phyloP scores from a whole-genome alignment of 2,888 invertebrate species.

The Hoplodrina ambigua region DNA sequence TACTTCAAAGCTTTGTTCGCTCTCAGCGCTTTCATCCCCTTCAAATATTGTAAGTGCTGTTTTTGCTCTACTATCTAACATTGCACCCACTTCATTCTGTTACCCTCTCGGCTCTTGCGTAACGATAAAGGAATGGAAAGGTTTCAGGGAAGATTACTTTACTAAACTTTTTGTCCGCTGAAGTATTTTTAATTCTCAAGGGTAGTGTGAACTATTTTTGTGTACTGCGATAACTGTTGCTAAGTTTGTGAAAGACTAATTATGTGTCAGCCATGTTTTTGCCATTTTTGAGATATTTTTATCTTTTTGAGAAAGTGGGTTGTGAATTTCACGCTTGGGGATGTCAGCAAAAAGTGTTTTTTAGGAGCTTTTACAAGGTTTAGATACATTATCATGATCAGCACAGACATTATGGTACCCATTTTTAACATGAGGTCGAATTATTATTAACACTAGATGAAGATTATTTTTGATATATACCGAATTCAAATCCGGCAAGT shows the following conservation, averaged over 20 bases:
- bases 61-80: slow-evolving; percentile 46
- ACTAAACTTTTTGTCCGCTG: slow-evolving; percentile 47
- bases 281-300: slow-evolving; percentile 51
- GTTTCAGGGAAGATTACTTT: slow-evolving; percentile 40
- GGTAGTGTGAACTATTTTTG: slow-evolving; percentile 64
- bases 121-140: slow-evolving; percentile 51
- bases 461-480: too few species aligned
- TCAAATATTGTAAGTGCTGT: slow-evolving; percentile 27
- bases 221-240: slow-evolving; percentile 55
- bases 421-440: not conserved
- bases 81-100: slow-evolving; percentile 58
- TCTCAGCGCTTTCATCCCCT: slow-evolving; percentile 56
- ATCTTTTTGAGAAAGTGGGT: slow-evolving; percentile 24
- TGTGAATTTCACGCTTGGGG: slow-evolving; percentile 32
- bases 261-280: slow-evolving; percentile 53
- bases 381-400: not conserved
- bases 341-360: slow-evolving; percentile 10
- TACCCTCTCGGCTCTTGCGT: slow-evolving; percentile 47
- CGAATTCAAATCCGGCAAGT: too few species aligned
- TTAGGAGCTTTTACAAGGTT: not conserved
- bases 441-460: not conserved
- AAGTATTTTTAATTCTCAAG: slow-evolving; percentile 60
- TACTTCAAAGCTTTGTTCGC: not conserved
- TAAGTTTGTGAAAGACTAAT: slow-evolving; percentile 59
- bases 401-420: slow-evolving; percentile 9